phyloP scores from a whole-genome alignment of 2,113 vertebrate genomes.

The Hipposideros armiger region DNA sequence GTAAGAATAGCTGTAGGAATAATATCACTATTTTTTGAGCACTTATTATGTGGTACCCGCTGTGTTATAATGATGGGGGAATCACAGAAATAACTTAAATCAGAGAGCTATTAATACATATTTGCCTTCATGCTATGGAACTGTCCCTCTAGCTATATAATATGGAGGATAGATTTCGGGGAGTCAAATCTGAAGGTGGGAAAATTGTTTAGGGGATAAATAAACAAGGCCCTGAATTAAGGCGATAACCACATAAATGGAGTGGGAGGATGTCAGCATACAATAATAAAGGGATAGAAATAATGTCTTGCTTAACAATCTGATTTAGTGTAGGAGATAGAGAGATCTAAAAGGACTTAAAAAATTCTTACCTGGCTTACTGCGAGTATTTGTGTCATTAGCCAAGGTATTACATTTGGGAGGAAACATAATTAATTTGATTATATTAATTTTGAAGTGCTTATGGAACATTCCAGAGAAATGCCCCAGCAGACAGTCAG shows the following conservation, averaged over 20 bases:
- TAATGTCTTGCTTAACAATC: not conserved
- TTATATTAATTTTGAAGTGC: not conserved
- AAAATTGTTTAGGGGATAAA: not conserved
- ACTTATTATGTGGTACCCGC: not conserved
- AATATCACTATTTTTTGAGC: not conserved
- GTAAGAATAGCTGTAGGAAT: not conserved
- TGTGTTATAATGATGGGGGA: not conserved
- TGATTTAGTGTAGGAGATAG: not conserved
- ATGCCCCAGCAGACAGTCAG: too few species aligned
- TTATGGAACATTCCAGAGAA: not conserved
- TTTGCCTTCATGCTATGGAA: not conserved
- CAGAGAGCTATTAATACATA: not conserved
- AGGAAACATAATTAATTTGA: not conserved
- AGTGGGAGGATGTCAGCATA: not conserved
- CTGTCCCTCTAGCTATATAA: not conserved
- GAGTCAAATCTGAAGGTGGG: not conserved
- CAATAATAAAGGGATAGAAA: not conserved
- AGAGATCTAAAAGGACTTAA: not conserved
- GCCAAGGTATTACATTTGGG: not conserved
- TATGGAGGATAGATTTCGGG: not conserved
- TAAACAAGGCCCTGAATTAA: not conserved
- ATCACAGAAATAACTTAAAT: slow-evolving; percentile 3
- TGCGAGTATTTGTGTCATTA: not conserved
- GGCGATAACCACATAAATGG: not conserved
- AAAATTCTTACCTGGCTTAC: not conserved